phyloP scores from a whole-genome alignment of 64 coral and sea anemone genomes.

The Pocillopora verrucosa region DNA sequence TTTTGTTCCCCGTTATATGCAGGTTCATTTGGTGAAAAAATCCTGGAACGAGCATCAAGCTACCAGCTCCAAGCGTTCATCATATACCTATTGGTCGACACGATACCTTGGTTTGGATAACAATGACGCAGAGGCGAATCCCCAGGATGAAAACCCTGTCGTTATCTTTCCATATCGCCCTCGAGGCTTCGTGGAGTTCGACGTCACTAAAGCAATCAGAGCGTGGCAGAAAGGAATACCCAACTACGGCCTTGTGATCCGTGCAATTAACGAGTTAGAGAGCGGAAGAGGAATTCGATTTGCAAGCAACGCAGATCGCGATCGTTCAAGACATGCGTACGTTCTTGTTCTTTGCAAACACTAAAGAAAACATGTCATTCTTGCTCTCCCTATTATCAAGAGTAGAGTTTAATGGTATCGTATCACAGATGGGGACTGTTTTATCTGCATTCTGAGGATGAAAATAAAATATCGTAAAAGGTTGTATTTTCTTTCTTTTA shows the following conservation, averaged over 20 bases:
- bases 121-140: constrained; percentile 39
- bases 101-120: constrained; percentile 40
- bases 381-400: neutral
- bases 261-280: constrained; percentile 37
- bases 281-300: constrained; percentile 58
- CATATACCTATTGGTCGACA: constrained; percentile 33
- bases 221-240: constrained; percentile 52
- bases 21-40: constrained; percentile 44
- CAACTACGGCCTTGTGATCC: constrained; percentile 66
- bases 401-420: neutral
- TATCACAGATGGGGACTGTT: neutral
- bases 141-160: constrained; percentile 24
- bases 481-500: neutral
- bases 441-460: neutral
- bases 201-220: constrained; percentile 57
- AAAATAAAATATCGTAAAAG: neutral
- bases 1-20: constrained; percentile 25
- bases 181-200: constrained; percentile 59
- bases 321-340: constrained; percentile 52
- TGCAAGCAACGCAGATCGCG: constrained; percentile 56
- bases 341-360: neutral
- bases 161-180: constrained; percentile 51
- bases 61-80: neutral
- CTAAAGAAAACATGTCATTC: neutral
- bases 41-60: constrained; percentile 31